A percentile compares a stretch with the other conserved stretches of the same genome.
Evolutionary conservation across 37 sponge, comb jelly and placozoan genomes (phyloP).

Genomic region (Tethya wilhelma): DNA sequence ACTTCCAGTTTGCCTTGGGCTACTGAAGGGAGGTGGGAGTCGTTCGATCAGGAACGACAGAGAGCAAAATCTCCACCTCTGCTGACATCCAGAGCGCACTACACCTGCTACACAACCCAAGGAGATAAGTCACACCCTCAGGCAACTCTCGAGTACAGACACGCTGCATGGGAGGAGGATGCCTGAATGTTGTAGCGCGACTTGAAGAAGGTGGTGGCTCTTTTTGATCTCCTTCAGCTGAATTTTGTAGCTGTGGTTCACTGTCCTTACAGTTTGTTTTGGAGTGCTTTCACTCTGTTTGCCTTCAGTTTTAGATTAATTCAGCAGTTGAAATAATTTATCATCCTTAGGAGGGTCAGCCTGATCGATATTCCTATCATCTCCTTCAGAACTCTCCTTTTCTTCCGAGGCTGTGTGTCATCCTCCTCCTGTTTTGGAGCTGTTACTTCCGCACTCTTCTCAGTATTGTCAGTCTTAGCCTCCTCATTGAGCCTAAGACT

Average conservation of each 20-base stretch:
- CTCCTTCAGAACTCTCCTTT: not conserved
- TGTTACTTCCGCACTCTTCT: not conserved
- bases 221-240: no score
- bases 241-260: no score
- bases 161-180: not conserved
- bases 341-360: no score
- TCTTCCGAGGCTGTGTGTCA: not conserved
- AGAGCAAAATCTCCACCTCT: not conserved
- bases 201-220: no score
- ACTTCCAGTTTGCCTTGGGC: no score
- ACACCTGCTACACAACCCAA: slow-evolving; percentile 56
- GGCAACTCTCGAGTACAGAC: slow-evolving; percentile 1
- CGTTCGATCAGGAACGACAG: no score
- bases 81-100: slow-evolving; percentile 6
- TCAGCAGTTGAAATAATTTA: not conserved
- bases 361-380: not conserved
- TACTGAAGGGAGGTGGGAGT: no score
- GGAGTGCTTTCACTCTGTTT: not conserved
- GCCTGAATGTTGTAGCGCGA: no score
- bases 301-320: not conserved
- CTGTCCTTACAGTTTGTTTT: not conserved
- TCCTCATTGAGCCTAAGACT: no score
- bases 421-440: not conserved
- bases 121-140: slow-evolving; percentile 16
- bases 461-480: not conserved